Percentiles rank a stretch among this genome's conserved stretches.
These are phyloP conservation scores for Oreochromis aureus DNA, from an alignment of 2,113 vertebrate genomes.

Conservation along the genomic window DNA sequence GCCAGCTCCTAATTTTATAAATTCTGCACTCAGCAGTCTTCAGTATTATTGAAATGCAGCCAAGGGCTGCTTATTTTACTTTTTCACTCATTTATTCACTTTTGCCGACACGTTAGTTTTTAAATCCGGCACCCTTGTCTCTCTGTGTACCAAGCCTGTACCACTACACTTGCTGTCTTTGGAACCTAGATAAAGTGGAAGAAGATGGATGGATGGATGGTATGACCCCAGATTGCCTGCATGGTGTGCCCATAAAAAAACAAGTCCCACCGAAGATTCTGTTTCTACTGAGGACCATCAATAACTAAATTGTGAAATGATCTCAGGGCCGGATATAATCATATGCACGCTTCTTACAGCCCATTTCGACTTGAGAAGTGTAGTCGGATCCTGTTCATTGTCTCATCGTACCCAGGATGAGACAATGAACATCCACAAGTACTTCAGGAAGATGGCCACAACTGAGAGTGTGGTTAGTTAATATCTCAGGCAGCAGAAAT, in stretches of 20 bases:
- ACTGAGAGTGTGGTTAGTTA: background rate
- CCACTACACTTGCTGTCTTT: background rate
- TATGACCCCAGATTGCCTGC: background rate
- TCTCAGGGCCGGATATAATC: background rate
- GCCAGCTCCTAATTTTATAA: background rate
- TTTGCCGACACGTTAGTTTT: accelerated
- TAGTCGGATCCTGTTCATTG: background rate
- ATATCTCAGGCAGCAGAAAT: background rate
- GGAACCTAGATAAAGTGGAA: too few relatives aligned
- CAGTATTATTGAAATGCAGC: background rate
- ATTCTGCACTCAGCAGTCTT: background rate
- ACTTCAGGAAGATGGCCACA: background rate
- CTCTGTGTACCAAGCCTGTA: background rate
- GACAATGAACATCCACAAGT: background rate
- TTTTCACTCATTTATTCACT: background rate
- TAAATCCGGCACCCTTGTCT: background rate
- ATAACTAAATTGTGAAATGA: background rate
- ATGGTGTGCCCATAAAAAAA: background rate
- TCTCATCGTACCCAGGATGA: background rate
- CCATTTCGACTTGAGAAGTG: background rate
- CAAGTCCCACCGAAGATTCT: background rate
- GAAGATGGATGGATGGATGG: background rate
- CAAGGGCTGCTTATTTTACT: accelerated
- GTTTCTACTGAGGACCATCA: background rate
- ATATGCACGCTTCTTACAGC: background rate